A percentile compares a stretch with the other conserved stretches of the same genome.
Conservation (phyloP, 2,797 vertebrate species). For the Anniella stebbinsi region DNA sequence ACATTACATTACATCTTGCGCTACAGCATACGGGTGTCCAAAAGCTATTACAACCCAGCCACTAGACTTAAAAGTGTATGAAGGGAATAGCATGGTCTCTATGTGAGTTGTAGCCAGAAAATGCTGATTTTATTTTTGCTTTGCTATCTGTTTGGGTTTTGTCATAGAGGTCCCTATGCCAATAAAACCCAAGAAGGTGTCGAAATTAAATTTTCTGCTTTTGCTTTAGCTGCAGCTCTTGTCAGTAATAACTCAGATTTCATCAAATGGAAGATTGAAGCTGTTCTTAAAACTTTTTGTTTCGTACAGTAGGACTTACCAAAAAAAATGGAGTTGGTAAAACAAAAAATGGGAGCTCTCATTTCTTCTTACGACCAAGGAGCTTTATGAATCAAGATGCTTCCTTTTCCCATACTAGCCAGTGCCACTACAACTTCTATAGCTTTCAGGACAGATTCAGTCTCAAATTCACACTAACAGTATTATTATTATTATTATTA, state of each 20-base stretch:
- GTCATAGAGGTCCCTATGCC: constrained; percentile 47
- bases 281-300: constrained; percentile 45
- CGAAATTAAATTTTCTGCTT: constrained; percentile 73
- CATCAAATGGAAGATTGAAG: constrained; percentile 63
- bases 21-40: constrained; percentile 70
- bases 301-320: constrained; percentile 29
- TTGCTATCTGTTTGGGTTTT: constrained; percentile 66
- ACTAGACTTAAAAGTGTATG: constrained; percentile 72
- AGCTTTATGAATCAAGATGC: constrained; percentile 49
- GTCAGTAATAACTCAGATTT: constrained; percentile 62
- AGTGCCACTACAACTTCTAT: constrained; percentile 11
- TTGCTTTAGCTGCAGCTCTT: constrained; percentile 51
- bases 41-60: constrained; percentile 76
- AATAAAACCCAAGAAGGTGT: constrained; percentile 59
- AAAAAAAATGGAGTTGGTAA: constrained; percentile 1
- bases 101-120: constrained; percentile 66
- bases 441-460: not conserved
- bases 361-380: not conserved
- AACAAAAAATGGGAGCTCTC: not conserved
- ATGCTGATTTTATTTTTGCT: constrained; percentile 60
- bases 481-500: too few species aligned
- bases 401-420: constrained; percentile 5
- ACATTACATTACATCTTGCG: constrained; percentile 71
- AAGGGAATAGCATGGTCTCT: constrained; percentile 66
- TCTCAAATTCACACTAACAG: not conserved